These are phyloP conservation scores for Drosophila serrata DNA, from an alignment of 1,140 invertebrate genomes.

Conservation along the genomic window DNA sequence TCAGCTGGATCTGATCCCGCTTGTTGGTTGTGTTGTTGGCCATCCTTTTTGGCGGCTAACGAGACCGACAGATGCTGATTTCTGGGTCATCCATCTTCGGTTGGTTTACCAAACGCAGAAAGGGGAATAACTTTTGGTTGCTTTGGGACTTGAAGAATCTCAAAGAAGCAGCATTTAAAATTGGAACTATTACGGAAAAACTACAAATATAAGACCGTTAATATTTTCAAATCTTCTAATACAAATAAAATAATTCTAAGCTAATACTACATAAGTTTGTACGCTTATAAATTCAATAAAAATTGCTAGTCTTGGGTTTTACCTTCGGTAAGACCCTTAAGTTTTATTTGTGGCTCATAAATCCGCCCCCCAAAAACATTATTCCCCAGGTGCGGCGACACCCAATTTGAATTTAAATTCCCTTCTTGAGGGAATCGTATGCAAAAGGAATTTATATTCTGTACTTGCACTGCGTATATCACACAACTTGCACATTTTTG, in stretches of 20 bases:
- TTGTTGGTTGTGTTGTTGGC: conserved; percentile 13
- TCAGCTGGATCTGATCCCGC: conserved; percentile 51
- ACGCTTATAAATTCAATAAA: background rate
- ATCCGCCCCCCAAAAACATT: conserved; percentile 6
- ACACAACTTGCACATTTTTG: conserved; percentile 39
- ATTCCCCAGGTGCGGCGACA: conserved; percentile 35
- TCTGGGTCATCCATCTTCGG: conserved; percentile 32
- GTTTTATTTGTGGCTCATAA: conserved; percentile 13
- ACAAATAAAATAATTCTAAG: background rate
- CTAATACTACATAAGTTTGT: too few species aligned
- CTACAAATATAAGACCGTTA: background rate
- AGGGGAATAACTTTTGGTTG: conserved; percentile 32
- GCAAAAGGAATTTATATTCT: conserved; percentile 38
- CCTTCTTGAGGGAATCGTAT: conserved; percentile 12
- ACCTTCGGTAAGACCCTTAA: background rate
- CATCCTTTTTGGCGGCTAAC: conserved; percentile 33
- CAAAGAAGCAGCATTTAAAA: background rate
- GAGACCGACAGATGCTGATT: conserved; percentile 68
- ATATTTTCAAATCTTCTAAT: background rate
- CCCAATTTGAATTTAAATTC: conserved; percentile 47
- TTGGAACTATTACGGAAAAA: too few species aligned
- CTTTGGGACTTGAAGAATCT: background rate
- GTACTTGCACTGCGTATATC: conserved; percentile 21
- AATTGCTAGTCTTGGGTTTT: background rate
- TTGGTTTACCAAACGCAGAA: conserved; percentile 7